These are phyloP conservation scores for Sinentomon sp. DNA, from an alignment of 2,888 invertebrate genomes.

Conservation along the genomic window DNA sequence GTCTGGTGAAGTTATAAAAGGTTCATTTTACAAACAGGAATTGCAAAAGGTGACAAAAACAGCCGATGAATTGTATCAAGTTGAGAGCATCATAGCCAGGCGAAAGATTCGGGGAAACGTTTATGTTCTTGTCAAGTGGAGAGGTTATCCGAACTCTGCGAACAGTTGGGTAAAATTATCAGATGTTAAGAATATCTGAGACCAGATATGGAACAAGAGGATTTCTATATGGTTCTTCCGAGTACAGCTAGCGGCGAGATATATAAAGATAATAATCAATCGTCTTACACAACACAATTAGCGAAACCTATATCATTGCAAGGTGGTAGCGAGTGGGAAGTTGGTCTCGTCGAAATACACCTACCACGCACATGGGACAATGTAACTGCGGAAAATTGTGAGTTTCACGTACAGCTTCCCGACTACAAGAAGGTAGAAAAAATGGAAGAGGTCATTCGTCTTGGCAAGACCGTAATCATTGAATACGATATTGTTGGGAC, in stretches of 20 bases:
- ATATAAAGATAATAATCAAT: constrained; percentile 16
- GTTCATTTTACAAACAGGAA: constrained; percentile 15
- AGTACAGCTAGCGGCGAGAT: constrained; percentile 15
- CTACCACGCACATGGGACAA: too few relatives aligned
- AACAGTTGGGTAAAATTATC: constrained; percentile 13
- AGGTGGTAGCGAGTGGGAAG: constrained; percentile 15
- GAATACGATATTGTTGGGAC: too few relatives aligned
- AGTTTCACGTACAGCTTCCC: too few relatives aligned
- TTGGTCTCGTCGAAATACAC: constrained; percentile 14
- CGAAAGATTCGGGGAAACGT: constrained; percentile 9
- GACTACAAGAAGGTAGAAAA: too few relatives aligned
- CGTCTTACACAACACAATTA: constrained; percentile 15
- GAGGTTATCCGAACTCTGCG: constrained; percentile 14
- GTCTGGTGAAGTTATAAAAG: constrained; percentile 14
- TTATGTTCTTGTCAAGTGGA: constrained; percentile 15
- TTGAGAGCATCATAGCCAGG: constrained; percentile 14
- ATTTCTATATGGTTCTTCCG: constrained; percentile 15
- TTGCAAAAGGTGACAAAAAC: constrained; percentile 12
- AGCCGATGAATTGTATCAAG: constrained; percentile 8
- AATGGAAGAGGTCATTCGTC: too few relatives aligned
- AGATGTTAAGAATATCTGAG: constrained; percentile 6
- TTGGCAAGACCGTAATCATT: too few relatives aligned
- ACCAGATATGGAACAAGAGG: too few relatives aligned
- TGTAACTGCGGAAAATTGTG: too few relatives aligned
- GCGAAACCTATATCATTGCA: constrained; percentile 11